These are phyloP conservation scores for Sitodiplosis mosellana DNA, from an alignment of 1,140 invertebrate genomes.

Conservation along the genomic window DNA sequence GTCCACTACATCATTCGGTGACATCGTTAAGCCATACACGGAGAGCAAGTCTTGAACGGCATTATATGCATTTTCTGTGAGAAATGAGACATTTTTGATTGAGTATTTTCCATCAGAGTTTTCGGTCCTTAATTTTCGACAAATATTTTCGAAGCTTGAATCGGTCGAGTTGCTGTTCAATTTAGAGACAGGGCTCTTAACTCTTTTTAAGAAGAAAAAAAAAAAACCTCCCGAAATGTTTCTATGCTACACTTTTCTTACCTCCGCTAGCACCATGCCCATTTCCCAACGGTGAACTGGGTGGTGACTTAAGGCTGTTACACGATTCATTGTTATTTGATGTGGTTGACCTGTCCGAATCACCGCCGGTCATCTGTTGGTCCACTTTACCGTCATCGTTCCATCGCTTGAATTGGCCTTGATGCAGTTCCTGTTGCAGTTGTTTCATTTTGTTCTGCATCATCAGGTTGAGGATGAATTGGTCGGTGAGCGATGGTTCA, in stretches of 20 bases:
- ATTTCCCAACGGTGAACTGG: too few species aligned
- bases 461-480: not conserved
- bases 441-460: not conserved
- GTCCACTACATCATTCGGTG: constrained; percentile 4
- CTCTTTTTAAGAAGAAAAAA: not conserved
- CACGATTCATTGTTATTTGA: not conserved
- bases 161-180: not conserved
- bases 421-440: not conserved
- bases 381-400: not conserved
- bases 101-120: not conserved
- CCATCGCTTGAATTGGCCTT: not conserved
- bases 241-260: too few species aligned
- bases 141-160: not conserved
- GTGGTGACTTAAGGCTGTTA: not conserved
- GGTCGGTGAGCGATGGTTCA: not conserved
- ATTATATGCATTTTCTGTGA: constrained; percentile 4
- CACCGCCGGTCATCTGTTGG: not conserved
- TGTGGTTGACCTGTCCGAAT: not conserved
- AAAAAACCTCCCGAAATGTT: too few species aligned
- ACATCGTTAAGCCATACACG: constrained; percentile 5
- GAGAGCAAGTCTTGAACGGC: constrained; percentile 5
- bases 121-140: not conserved
- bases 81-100: not conserved
- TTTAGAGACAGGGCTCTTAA: not conserved
- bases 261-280: too few species aligned